Base-by-base conservation (phyloP, 2,888 invertebrate genomes). In the Anodontia alba region DNA sequence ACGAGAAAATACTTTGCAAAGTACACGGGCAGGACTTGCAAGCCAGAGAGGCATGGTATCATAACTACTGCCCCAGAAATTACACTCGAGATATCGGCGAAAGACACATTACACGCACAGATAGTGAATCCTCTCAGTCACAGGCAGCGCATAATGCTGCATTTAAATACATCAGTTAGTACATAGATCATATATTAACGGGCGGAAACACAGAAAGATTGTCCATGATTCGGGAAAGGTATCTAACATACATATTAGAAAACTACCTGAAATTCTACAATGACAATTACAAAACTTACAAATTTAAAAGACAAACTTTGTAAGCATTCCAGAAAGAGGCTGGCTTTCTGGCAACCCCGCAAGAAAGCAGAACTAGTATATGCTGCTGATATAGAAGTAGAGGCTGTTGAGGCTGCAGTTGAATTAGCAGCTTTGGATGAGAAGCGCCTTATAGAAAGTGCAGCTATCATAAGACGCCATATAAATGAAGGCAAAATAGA, bases 381-480 rank as follows among this genome's bases (percentile, higher is more conserved):
- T 62, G 42, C 73, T 33, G 57, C 31, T 33, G 62, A 36, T 15
- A 66, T 78, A n/a, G 67, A 66, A 42, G 78, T 72, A 15, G 31
- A 33, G 33, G 78, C 78, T 42, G 42, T 78, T 38, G 78, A 66
- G 23, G 15, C 43, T n/a, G 72, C 78, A 31, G 73, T 78, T 31
- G 78, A 73, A 38, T 42, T 62, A 3, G 78, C 78, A 15, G 46
- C 72, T n/a, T 78, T 73, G 20, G 78, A 78, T 42, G 72, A 72
- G 33, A 46, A 17, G 36, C 29, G n/a, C 26, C 26, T 66, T 17
- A 5, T 12, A 17, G 66, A 66, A 66, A 7, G 10, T 42, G 62
- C 78, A 42, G 7, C 66, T n/a, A 73, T 73, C 5, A 36, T 73
- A 1, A 42, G 72, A 46, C 62, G 78, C 12, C n/a, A 73, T 17